These are phyloP conservation scores for Menura novaehollandiae DNA, from an alignment of 2,113 vertebrate genomes.

Conservation along the genomic window DNA sequence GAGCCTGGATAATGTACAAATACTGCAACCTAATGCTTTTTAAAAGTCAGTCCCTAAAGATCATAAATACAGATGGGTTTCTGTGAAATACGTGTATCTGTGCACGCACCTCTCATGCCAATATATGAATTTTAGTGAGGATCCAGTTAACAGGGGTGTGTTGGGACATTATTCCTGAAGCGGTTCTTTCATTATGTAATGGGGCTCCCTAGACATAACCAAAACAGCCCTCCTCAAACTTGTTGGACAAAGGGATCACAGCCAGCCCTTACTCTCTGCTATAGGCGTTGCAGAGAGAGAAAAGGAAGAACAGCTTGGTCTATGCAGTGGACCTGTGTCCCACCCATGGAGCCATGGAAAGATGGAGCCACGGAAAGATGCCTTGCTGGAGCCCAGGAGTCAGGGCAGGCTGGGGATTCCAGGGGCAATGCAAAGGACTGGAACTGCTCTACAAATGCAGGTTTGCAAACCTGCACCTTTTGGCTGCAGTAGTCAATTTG, in stretches of 20 bases:
- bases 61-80: background rate
- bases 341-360: fast-evolving
- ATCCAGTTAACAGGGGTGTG: background rate
- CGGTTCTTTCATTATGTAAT: background rate
- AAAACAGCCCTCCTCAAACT: background rate
- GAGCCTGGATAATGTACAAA: background rate
- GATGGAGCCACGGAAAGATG: background rate
- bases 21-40: constrained; percentile 23
- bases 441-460: background rate
- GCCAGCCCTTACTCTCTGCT: background rate
- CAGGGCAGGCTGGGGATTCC: background rate
- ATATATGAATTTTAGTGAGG: background rate
- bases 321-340: fast-evolving
- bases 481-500: background rate
- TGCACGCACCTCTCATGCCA: background rate
- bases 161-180: background rate
- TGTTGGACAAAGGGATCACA: background rate
- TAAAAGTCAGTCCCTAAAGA: background rate
- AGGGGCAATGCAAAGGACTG: fast-evolving
- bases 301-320: background rate
- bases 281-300: background rate
- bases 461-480: background rate
- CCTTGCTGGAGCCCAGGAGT: background rate
- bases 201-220: background rate
- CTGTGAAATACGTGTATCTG: background rate